Evolutionary conservation across 2,797 vertebrate genomes (phyloP), one percentile per base, ranked within the genome.

Genomic region (Sarcophilus harrisii): DNA sequence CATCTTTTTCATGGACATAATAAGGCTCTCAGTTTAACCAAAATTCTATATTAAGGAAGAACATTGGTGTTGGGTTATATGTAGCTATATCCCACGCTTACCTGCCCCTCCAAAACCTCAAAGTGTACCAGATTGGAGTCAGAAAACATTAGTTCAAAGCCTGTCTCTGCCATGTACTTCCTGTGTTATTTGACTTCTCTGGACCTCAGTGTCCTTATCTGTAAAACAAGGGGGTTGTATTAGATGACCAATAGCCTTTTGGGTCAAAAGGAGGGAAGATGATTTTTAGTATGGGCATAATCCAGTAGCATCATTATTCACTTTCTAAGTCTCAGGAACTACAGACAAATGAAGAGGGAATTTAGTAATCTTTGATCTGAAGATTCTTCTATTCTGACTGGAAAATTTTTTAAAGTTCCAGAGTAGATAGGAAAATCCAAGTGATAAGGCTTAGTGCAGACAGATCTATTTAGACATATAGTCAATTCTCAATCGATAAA

Each of bases 51-150:
- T 10, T 54, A 0, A 12, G 1, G 0, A 60, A 57, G 45, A 57
- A 5, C 0, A 1, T 30, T 4, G 8, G 6, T 29, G 90, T 18
- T 12, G n/a, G 57, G 13, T 58, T 87, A 9, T 45, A 58, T 58
- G 38, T 2, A 49, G 5, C 24, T 59, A 2, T 13, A 2, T 45
- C 38, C 24, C 1, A 24, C 0, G 1, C 45, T 14, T 2, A 57
- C 55, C 91, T 21, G 0, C n/a, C 73, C 66, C 94, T 66, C 28
- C 0, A 1, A 14, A 62, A 81, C 1, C 0, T 60, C 93, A 30
- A 13, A 55, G 38, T 9, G 92, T 81, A 28, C 18, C 73, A 81
- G n/a, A 45, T 45, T 21, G 18, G 3, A 81, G 73, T 45, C 21
- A 11, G 18, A 81, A 8, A 8, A 45, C 21, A 18, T n/a, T 14